Percentiles rank a stretch among this genome's conserved stretches.
Evolutionary conservation across 2,797 vertebrate species (phyloP).

Genomic region (Acridotheres tristis): DNA sequence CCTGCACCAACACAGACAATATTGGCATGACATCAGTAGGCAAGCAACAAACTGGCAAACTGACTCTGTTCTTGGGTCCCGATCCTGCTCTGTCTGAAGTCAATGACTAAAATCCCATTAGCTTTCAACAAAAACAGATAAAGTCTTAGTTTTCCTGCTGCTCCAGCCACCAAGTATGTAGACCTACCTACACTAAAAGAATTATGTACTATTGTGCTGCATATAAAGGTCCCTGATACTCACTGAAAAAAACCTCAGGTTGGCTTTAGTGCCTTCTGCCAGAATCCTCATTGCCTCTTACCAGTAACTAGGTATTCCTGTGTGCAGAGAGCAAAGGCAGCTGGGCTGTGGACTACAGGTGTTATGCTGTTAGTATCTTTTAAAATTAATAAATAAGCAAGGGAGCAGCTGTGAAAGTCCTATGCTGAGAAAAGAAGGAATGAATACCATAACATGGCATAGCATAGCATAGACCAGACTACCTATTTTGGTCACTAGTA

Average conservation of each 20-base stretch:
- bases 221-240: neutral
- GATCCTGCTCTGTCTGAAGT: neutral
- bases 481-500: neutral
- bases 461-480: neutral
- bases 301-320: neutral
- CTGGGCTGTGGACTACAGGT: neutral
- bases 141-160: neutral
- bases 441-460: neutral
- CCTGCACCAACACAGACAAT: neutral
- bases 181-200: neutral
- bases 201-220: neutral
- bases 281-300: neutral
- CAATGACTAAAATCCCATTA: neutral
- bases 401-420: neutral
- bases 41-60: neutral
- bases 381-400: neutral
- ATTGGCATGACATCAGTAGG: neutral
- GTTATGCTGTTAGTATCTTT: neutral
- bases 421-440: neutral
- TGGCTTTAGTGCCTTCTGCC: neutral
- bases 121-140: neutral
- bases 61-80: neutral
- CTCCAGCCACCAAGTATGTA: neutral
- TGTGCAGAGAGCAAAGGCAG: neutral
- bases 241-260: neutral